Conservation (phyloP, 2,888 invertebrate genomes). For the Syrista parreyssii region DNA sequence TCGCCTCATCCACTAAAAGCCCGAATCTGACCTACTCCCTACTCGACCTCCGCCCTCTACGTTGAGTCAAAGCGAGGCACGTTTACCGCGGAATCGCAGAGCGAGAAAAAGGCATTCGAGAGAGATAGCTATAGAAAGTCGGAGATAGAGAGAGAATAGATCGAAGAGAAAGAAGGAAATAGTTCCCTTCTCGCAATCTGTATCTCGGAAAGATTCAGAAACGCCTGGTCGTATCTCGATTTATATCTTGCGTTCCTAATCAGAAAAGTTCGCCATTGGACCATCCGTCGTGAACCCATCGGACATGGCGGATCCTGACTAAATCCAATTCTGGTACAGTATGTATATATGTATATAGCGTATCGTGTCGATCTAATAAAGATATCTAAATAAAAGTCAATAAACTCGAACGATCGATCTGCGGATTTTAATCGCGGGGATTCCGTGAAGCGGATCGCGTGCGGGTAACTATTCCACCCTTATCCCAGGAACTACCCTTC, state of each 20-base stretch:
- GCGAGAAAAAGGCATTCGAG: background rate
- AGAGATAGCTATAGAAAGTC: background rate
- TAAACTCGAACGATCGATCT: background rate
- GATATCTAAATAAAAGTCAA: background rate
- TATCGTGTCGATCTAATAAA: background rate
- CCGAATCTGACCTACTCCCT: slow-evolving; percentile 3
- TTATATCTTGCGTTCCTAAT: too few species aligned
- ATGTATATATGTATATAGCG: background rate
- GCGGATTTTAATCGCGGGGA: slow-evolving; percentile 12
- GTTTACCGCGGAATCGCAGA: background rate
- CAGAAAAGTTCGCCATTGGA: background rate
- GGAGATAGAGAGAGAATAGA: background rate
- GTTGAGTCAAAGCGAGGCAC: background rate
- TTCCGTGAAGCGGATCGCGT: slow-evolving; percentile 52
- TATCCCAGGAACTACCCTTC: slow-evolving; percentile 9
- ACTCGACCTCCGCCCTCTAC: background rate
- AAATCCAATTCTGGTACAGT: background rate
- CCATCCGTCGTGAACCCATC: background rate
- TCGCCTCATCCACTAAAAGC: background rate
- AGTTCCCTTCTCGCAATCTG: background rate
- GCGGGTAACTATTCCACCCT: slow-evolving; percentile 41
- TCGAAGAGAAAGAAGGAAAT: background rate
- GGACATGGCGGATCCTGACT: background rate
- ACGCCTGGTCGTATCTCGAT: background rate
- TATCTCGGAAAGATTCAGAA: background rate